These are phyloP conservation scores for Malurus melanocephalus DNA, from an alignment of 2,113 vertebrate species.

Conservation along the genomic window DNA sequence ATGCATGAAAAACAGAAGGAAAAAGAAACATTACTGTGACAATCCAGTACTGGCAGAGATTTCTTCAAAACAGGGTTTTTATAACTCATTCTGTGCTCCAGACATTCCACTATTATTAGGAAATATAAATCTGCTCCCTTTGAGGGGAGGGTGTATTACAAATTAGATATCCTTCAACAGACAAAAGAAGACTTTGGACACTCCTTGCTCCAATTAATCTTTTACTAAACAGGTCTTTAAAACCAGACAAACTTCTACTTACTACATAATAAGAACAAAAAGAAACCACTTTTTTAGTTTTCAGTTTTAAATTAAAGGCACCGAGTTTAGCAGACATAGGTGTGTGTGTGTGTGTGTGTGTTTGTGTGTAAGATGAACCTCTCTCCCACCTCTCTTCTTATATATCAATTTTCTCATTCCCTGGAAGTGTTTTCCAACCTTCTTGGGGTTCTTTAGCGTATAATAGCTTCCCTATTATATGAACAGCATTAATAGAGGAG, in stretches of 20 bases:
- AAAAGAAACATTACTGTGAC: neutral
- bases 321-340: neutral
- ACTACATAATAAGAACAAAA: neutral
- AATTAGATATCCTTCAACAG: neutral
- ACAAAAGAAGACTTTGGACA: neutral
- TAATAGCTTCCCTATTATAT: neutral
- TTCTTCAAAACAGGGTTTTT: neutral
- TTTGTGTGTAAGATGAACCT: neutral
- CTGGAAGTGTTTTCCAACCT: neutral
- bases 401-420: neutral
- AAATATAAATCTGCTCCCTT: slow-evolving; percentile 22
- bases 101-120: slow-evolving; percentile 19
- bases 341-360: too few species aligned
- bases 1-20: slow-evolving; percentile 7
- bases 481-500: neutral
- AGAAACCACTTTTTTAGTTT: neutral
- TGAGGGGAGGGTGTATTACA: neutral
- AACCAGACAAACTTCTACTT: neutral
- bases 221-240: neutral
- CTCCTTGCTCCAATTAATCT: neutral
- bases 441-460: neutral
- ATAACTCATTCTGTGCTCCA: slow-evolving; percentile 33
- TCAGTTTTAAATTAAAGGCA: neutral
- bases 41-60: neutral
- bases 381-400: neutral